A percentile compares a stretch with the other conserved stretches of the same genome.
Conservation (phyloP, 2,888 invertebrate species). For the Drosophila borealis region DNA sequence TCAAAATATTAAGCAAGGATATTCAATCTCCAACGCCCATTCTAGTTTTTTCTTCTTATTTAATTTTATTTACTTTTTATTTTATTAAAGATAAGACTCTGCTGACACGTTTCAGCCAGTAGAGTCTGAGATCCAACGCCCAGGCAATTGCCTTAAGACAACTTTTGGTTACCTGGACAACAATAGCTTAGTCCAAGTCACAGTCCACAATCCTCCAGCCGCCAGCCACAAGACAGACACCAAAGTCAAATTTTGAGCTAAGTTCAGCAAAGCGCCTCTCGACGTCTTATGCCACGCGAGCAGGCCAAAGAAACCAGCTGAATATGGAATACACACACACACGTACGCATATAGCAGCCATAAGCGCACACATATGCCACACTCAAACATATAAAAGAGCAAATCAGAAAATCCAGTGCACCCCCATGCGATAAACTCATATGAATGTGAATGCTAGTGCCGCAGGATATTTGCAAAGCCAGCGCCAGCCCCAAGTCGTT, state of each 20-base stretch:
- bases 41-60: neutral
- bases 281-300: conserved; percentile 28
- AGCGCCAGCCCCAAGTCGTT: conserved; percentile 32
- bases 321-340: neutral
- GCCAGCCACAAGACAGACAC: conserved; percentile 18
- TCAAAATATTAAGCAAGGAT: neutral
- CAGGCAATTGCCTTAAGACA: conserved; percentile 31
- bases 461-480: conserved; percentile 75
- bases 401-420: conserved; percentile 76
- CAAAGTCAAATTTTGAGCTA: conserved; percentile 60
- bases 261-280: conserved; percentile 54
- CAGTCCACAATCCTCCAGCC: neutral
- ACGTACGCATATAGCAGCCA: neutral
- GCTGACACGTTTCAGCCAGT: conserved; percentile 30
- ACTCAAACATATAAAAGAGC: conserved; percentile 57
- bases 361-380: conserved; percentile 20
- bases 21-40: neutral
- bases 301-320: conserved; percentile 9
- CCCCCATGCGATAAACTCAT: conserved; percentile 67
- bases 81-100: conserved; percentile 22
- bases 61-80: no score
- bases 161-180: conserved; percentile 48
- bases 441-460: conserved; percentile 74
- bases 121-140: conserved; percentile 4
- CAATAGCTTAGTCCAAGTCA: conserved; percentile 3